phyloP scores from a whole-genome alignment of 2,888 invertebrate genomes.

The Podotricha telesiphe region DNA sequence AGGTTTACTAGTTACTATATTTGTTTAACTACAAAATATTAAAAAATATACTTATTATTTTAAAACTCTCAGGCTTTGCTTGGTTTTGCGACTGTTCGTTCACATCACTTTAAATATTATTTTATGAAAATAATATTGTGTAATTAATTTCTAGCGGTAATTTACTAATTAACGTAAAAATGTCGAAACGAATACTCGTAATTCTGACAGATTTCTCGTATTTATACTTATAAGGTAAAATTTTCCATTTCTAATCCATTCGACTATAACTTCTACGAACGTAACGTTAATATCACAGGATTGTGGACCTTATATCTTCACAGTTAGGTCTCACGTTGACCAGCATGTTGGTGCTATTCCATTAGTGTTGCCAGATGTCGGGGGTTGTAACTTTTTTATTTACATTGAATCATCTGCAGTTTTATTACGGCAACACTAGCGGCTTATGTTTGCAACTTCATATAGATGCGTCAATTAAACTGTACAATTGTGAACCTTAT shows the following conservation, averaged over 20 bases:
- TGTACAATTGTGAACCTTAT: conserved; percentile 24
- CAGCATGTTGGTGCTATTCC: conserved; percentile 27
- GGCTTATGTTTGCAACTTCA: conserved; percentile 6
- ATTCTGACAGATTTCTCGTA: conserved; percentile 30
- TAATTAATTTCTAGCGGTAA: conserved; percentile 2
- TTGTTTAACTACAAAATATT: neutral
- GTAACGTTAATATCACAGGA: conserved; percentile 63
- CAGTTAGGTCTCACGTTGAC: conserved; percentile 40
- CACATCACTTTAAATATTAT: neutral
- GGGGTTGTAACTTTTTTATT: neutral
- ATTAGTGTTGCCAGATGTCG: conserved; percentile 22
- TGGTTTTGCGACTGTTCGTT: neutral
- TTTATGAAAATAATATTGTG: neutral
- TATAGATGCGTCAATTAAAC: conserved; percentile 6
- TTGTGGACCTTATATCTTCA: conserved; percentile 49
- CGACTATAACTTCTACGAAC: conserved; percentile 39
- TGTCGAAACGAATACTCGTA: neutral
- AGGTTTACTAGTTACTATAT: neutral
- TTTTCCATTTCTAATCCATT: conserved; percentile 35
- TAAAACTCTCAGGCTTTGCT: neutral
- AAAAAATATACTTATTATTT: conserved; percentile 8
- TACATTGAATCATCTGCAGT: neutral
- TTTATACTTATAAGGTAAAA: conserved; percentile 42
- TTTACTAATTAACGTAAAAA: neutral
- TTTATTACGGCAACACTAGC: conserved; percentile 11